Percentiles rank a stretch among this genome's conserved stretches.
Conservation (phyloP, 2,888 invertebrate species). For the Polydrusus cervinus region DNA sequence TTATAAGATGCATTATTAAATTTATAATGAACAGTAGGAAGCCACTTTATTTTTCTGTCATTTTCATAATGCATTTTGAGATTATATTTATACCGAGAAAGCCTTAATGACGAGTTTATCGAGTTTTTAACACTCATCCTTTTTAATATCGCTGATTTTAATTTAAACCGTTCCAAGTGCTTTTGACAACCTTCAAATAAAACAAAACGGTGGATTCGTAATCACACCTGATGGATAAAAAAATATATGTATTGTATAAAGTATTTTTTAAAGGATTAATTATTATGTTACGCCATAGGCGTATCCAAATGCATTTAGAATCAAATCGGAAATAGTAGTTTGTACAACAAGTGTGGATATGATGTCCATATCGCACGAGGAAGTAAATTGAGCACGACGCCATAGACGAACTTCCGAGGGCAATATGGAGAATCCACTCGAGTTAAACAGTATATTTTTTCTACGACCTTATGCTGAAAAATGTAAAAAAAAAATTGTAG, state of each 20-base stretch:
- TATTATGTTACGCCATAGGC: constrained; percentile 7
- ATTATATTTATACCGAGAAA: constrained; percentile 11
- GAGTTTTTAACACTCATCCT: constrained; percentile 27
- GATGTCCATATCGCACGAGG: too few relatives aligned
- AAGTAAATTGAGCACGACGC: too few relatives aligned
- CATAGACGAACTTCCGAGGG: too few relatives aligned
- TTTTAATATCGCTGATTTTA: constrained; percentile 28
- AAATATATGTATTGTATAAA: not conserved
- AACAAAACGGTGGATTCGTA: constrained; percentile 2
- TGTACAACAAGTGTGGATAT: too few relatives aligned
- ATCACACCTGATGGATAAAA: constrained; percentile 5
- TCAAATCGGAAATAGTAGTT: too few relatives aligned
- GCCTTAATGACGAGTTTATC: constrained; percentile 18
- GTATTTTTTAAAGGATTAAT: not conserved
- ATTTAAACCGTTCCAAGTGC: constrained; percentile 14
- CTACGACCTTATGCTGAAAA: too few relatives aligned
- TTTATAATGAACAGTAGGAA: not conserved
- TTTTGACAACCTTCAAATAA: constrained; percentile 16
- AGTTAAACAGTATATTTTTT: too few relatives aligned
- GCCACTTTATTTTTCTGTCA: not conserved
- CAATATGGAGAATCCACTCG: too few relatives aligned
- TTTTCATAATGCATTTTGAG: constrained; percentile 5
- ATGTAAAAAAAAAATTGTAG: too few relatives aligned
- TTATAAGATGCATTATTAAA: too few relatives aligned
- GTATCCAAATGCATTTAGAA: not conserved